These are phyloP conservation scores for Mesitornis unicolor DNA, from an alignment of 2,113 vertebrate species.

Conservation along the genomic window DNA sequence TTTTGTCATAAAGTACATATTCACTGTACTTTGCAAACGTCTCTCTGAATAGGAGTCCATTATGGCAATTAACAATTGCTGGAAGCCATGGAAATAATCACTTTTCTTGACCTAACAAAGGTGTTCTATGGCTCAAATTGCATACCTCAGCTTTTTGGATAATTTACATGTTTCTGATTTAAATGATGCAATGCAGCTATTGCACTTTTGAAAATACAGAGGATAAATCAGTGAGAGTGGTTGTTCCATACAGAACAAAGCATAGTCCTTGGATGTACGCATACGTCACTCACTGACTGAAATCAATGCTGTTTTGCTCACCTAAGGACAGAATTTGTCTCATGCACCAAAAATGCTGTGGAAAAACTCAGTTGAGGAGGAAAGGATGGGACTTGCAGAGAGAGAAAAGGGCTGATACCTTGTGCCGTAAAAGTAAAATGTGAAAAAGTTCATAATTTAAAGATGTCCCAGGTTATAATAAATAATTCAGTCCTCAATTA, in stretches of 20 bases:
- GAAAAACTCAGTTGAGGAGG: background rate
- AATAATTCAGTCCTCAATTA: slow-evolving; percentile 40
- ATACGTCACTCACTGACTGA: background rate
- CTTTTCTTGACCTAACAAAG: background rate
- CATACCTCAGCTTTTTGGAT: background rate
- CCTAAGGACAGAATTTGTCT: background rate
- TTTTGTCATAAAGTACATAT: background rate
- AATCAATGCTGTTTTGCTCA: background rate
- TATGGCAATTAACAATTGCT: background rate
- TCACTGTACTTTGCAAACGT: background rate
- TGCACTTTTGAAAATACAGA: background rate
- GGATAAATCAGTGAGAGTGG: background rate
- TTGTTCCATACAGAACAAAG: background rate
- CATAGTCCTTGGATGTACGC: background rate
- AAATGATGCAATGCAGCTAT: background rate
- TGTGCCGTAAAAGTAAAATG: background rate
- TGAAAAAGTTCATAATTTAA: slow-evolving; percentile 50
- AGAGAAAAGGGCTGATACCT: background rate
- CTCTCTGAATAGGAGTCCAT: background rate
- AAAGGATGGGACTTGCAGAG: background rate
- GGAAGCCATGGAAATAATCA: background rate
- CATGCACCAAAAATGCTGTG: rapidly evolving
- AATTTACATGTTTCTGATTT: background rate
- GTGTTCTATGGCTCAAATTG: background rate
- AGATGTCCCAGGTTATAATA: slow-evolving; percentile 20